Percentiles rank a stretch among this genome's conserved stretches.
Evolutionary conservation across 2,797 vertebrate genomes (phyloP).

Genomic region (Gymnoscopelus microlampas): DNA sequence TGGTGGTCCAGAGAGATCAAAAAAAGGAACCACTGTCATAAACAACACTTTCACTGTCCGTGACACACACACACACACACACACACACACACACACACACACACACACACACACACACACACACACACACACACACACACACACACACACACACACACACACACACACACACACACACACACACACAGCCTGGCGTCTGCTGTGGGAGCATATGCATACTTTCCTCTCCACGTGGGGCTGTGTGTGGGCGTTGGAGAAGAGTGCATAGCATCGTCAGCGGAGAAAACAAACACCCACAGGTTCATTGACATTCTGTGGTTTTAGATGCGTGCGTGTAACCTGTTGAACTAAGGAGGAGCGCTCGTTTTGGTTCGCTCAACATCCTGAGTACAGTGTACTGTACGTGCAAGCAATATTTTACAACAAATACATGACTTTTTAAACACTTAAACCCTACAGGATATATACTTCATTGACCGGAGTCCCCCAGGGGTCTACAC

Average conservation of each 20-base stretch:
- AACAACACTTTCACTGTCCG: slow-evolving; percentile 36
- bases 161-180: slow-evolving; percentile 45
- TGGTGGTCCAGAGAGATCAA: too few species aligned
- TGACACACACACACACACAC: slow-evolving; percentile 41
- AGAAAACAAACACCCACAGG: slow-evolving; percentile 75
- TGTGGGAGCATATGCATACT: slow-evolving; percentile 55
- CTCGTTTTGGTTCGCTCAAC: too few species aligned
- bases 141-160: slow-evolving; percentile 41
- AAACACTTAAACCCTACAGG: too few species aligned
- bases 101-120: slow-evolving; percentile 51
- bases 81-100: slow-evolving; percentile 45
- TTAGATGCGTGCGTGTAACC: too few species aligned
- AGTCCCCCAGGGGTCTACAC: too few species aligned
- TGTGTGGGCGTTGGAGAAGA: slow-evolving; percentile 53
- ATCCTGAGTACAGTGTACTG: too few species aligned
- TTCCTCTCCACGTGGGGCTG: slow-evolving; percentile 62
- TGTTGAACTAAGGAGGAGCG: too few species aligned
- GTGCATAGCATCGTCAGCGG: slow-evolving; percentile 55
- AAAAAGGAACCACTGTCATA: slow-evolving; percentile 5
- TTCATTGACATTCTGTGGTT: neutral
- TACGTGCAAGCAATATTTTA: too few species aligned
- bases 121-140: slow-evolving; percentile 41
- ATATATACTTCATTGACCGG: too few species aligned
- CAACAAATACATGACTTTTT: too few species aligned
- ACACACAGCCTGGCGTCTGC: slow-evolving; percentile 58